Conservation (phyloP, 2,797 vertebrate species). For the Malurus leucopterus region DNA sequence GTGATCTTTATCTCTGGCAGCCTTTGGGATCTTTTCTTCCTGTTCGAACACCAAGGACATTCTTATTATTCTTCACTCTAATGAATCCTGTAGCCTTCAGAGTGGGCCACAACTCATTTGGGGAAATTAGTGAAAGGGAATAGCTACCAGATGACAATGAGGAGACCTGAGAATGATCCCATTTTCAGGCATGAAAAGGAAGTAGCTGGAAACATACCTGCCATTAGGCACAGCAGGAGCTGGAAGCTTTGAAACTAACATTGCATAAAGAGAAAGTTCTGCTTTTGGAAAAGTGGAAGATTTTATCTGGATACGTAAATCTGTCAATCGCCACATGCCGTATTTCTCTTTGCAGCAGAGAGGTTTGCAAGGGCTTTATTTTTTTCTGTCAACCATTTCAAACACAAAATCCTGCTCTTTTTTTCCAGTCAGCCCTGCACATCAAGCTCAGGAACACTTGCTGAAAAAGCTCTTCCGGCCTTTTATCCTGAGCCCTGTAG, state of each 20-base stretch:
- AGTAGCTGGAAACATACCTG: slow-evolving; percentile 48
- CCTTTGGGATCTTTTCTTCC: slow-evolving; percentile 54
- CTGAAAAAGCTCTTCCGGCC: background rate
- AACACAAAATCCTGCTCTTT: slow-evolving; percentile 13
- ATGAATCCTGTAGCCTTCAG: slow-evolving; percentile 43
- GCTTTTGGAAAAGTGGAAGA: slow-evolving; percentile 40
- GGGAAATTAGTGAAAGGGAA: slow-evolving; percentile 55
- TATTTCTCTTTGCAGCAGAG: slow-evolving; percentile 35
- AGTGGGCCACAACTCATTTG: slow-evolving; percentile 45
- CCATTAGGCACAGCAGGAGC: slow-evolving; percentile 46
- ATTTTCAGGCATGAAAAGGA: slow-evolving; percentile 53
- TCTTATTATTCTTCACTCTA: slow-evolving; percentile 44
- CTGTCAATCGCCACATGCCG: slow-evolving; percentile 27
- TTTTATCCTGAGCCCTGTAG: slow-evolving; percentile 1
- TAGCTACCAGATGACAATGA: slow-evolving; percentile 50
- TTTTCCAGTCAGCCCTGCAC: background rate
- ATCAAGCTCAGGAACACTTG: background rate
- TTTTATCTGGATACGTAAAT: slow-evolving; percentile 42
- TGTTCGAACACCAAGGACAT: slow-evolving; percentile 40
- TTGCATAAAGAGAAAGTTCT: slow-evolving; percentile 48
- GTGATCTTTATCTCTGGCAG: slow-evolving; percentile 60
- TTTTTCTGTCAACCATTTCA: slow-evolving; percentile 14
- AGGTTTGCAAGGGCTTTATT: background rate
- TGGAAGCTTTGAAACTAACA: slow-evolving; percentile 43
- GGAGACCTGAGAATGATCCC: slow-evolving; percentile 42